Evolutionary conservation across 2,888 invertebrate species (phyloP), one percentile per base, ranked within the genome.

Genomic region (Dexiosoma caninum): DNA sequence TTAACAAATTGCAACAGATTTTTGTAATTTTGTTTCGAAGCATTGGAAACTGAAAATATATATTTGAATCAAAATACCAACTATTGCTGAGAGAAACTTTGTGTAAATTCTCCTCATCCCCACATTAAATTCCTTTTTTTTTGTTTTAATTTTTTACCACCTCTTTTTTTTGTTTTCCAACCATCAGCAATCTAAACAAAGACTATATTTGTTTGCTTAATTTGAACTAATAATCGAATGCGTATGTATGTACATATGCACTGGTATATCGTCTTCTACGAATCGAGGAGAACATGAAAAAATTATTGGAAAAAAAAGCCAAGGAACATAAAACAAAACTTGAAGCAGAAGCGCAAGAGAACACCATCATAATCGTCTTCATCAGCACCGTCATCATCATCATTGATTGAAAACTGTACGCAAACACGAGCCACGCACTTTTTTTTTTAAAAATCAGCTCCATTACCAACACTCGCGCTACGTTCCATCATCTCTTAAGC

Each of bases 401-500:
- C 51, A 70, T 70, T 69, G 53, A 78, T 78, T 72, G 71, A 46
- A 72, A 74, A 67, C 62, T 74, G 60, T 60, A 53, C 55, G 67
- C 55, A 57, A 32, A 59, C 79, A 80, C 80, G 80, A 80, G 80
- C 70, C 80, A 80, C 66, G 46, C 66, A n/a, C n/a, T 70, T 44
- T 75, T 59, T 2, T 46, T 19, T 21, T 5, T 3, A 3, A 7
- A 35, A 35, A 76, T 10, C 37, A 42, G 53, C 16, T 16, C 66
- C 42, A 55, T 71, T 57, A 46, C 23, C 21, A 8, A 49, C 62
- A 30, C 5, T n/a, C n/a, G n/a, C n/a, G n/a, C n/a, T n/a, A n/a
- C n/a, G n/a, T n/a, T n/a, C n/a, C n/a, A n/a, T n/a, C n/a, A n/a
- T n/a, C n/a, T n/a, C n/a, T n/a, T n/a, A n/a, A n/a, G n/a, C n/a